These are phyloP conservation scores for Neodontobutis hainanensis DNA, from an alignment of 2,113 vertebrate species.

Conservation along the genomic window DNA sequence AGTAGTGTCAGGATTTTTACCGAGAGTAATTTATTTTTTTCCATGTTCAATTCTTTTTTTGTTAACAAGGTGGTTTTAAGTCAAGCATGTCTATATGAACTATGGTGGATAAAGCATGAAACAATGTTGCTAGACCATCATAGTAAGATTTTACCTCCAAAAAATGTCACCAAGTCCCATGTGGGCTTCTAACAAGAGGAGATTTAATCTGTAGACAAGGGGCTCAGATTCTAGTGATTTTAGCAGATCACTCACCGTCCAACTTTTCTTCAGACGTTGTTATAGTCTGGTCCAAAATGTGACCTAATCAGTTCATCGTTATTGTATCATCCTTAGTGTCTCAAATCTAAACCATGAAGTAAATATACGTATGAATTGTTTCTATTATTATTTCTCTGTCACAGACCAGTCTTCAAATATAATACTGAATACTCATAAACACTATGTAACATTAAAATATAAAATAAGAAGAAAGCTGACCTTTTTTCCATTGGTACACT, in stretches of 20 bases:
- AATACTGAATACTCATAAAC: no score
- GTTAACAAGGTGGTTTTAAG: constrained; percentile 99
- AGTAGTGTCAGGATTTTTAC: constrained; percentile 94
- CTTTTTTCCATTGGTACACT: no score
- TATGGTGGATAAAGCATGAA: constrained; percentile 92
- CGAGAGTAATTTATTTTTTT: constrained; percentile 81
- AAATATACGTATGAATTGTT: no score
- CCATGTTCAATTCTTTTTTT: constrained; percentile 65
- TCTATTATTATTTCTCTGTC: no score
- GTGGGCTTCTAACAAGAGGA: constrained; percentile 65
- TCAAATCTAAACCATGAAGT: no score
- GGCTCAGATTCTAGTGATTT: constrained; percentile 50
- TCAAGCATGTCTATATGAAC: constrained; percentile 96
- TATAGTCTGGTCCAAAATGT: background rate
- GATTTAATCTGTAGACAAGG: constrained; percentile 56
- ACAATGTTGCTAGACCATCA: constrained; percentile 79
- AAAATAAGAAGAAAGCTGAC: no score
- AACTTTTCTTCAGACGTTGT: constrained; percentile 51
- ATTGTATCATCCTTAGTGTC: no score
- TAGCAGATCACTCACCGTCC: constrained; percentile 39
- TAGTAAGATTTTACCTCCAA: constrained; percentile 90
- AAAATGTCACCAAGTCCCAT: constrained; percentile 87
- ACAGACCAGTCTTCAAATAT: no score
- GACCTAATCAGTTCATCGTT: no score
- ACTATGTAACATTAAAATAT: no score